Conservation (phyloP, 2,797 vertebrate species). For the Tiaroga cobitis region DNA sequence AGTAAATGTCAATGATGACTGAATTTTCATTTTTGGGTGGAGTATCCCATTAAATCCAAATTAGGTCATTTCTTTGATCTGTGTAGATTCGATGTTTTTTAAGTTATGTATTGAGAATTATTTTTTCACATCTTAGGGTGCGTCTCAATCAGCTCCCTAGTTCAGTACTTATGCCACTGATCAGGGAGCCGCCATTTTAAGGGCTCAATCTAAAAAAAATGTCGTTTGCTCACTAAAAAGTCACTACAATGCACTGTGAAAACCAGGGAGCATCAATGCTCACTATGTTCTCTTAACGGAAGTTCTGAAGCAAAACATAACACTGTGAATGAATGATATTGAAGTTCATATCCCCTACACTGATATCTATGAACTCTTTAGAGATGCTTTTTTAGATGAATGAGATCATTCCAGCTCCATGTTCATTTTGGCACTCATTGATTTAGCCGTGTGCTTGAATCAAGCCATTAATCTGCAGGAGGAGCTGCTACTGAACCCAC, state of each 20-base stretch:
- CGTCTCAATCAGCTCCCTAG: too few species aligned
- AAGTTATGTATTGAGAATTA: background rate
- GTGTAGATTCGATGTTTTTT: background rate
- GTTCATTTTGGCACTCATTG: slow-evolving; percentile 14
- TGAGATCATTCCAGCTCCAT: slow-evolving; percentile 4
- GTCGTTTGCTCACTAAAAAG: too few species aligned
- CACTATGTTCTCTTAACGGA: too few species aligned
- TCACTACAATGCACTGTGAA: too few species aligned
- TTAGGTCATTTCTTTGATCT: background rate
- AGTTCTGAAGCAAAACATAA: too few species aligned
- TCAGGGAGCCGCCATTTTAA: too few species aligned
- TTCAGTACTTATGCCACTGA: too few species aligned
- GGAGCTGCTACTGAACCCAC: slow-evolving; percentile 3
- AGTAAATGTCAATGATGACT: too few species aligned
- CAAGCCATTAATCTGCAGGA: background rate
- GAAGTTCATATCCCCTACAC: background rate
- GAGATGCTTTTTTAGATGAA: background rate
- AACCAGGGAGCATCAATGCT: too few species aligned
- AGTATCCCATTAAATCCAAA: background rate
- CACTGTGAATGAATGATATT: background rate
- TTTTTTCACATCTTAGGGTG: background rate
- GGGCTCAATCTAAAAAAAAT: too few species aligned
- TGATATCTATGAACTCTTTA: background rate
- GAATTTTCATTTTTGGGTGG: too few species aligned
- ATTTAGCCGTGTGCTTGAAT: background rate